These are phyloP conservation scores for Pelecanoides urinatrix DNA, from an alignment of 2,113 vertebrate species.

Conservation along the genomic window DNA sequence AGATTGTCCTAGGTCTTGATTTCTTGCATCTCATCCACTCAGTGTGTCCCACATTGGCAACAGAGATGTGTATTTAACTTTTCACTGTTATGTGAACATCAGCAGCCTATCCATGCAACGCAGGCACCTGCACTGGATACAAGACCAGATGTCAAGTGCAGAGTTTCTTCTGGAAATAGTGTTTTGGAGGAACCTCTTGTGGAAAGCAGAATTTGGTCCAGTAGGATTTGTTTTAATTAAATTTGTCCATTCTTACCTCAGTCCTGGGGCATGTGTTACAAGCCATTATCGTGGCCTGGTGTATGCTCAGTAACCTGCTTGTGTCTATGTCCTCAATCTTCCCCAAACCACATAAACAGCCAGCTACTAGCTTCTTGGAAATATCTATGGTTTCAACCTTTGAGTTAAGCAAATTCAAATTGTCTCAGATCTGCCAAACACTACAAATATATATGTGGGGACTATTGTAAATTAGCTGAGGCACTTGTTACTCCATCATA, in stretches of 20 bases:
- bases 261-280: not conserved
- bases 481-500: not conserved
- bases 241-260: not conserved
- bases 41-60: fast-evolving
- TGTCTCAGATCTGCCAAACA: not conserved
- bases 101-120: not conserved
- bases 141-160: not conserved
- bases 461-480: not conserved
- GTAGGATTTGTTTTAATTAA: not conserved
- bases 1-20: not conserved
- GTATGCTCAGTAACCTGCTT: not conserved
- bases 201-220: not conserved
- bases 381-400: not conserved
- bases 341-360: not conserved
- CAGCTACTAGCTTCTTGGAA: not conserved
- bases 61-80: not conserved
- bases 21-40: not conserved
- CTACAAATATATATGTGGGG: not conserved
- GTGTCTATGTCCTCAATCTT: not conserved
- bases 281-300: not conserved
- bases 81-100: not conserved
- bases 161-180: not conserved
- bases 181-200: not conserved
- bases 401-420: not conserved
- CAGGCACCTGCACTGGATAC: not conserved